Evolutionary conservation across 2,797 vertebrate genomes (phyloP).

Genomic region (Mus caroli): DNA sequence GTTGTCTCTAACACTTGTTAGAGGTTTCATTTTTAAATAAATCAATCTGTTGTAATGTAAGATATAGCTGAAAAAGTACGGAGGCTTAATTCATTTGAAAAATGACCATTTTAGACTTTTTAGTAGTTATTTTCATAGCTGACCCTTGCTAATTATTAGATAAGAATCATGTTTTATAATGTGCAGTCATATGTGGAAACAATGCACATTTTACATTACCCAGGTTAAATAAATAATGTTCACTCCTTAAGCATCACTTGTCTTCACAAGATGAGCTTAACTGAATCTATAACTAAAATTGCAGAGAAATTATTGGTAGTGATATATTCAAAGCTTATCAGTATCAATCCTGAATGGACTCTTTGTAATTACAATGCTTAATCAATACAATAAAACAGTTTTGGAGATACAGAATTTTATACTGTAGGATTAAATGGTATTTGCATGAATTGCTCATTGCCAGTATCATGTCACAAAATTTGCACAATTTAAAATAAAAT

Average conservation of each 20-base stretch:
- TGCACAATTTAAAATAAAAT: not conserved
- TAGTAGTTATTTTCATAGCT: not conserved
- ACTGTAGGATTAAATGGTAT: not conserved
- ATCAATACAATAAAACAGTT: not conserved
- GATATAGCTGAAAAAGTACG: not conserved
- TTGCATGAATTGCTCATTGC: not conserved
- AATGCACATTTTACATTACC: not conserved
- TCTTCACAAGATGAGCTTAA: not conserved
- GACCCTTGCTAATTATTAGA: not conserved
- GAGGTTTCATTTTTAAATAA: not conserved
- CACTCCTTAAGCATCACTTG: too few relatives aligned
- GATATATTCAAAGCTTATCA: not conserved
- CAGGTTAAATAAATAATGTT: not conserved
- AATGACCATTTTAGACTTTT: not conserved
- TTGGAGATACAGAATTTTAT: not conserved
- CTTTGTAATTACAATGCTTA: not conserved
- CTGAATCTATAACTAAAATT: not conserved
- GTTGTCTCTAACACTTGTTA: not conserved
- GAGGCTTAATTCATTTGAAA: not conserved
- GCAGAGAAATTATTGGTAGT: not conserved
- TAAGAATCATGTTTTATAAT: not conserved
- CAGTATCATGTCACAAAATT: not conserved
- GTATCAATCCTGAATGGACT: not conserved
- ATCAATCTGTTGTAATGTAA: not conserved
- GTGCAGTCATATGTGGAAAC: not conserved